Base-by-base conservation (phyloP, 2,888 invertebrate genomes). In the Megalurothrips usitatus region DNA sequence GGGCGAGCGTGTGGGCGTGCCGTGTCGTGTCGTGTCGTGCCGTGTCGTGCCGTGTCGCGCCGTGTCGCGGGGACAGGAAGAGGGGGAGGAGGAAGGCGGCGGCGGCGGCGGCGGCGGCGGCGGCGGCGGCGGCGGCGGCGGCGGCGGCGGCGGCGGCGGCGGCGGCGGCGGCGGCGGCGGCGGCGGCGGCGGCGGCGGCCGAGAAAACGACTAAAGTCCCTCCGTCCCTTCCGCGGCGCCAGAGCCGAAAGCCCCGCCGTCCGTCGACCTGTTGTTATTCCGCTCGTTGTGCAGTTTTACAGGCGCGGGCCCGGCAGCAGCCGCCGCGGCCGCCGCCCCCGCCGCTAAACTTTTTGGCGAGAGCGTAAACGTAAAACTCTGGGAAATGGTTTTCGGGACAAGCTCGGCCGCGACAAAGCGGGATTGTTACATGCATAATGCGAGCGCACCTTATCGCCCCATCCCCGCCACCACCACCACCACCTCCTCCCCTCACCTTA, bases 391-490 rank as follows among this genome's bases (percentile, higher is more conserved):
- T 43, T 43, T 43, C 34, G 34, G 34, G 34, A 43, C 34, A 43
- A 19, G 58, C 58, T 58, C 58, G 58, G 68, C 10, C 26, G 34
- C 23, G 68, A 75, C 68, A 75, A 75, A 11, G 26, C 23, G 68
- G 68, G 68, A 75, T 75, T 75, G 68, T 75, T 75, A 75, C 68
- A 68, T 75, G 68, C 68, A 75, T 75, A 75, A 75, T 75, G 68
- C 26, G 68, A 6, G 3, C 34, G 58, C 19, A 58, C 58, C 58
- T 58, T 58, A 58, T 58, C 19, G 58, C 19, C 19, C 58, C 19
- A 17, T 11, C 58, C 58, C 19, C 58, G 14, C 52, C 58, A 6
- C 58, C 58, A 3, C 19, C 52, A 2, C 52, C 19, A 2, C 34
- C 34, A 2, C 52, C 52, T 9, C 52, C 14, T 3, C 52, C 52